Evolutionary conservation across 2,797 vertebrate genomes (phyloP).

Genomic region (Microctenopoma steveboyesi): DNA sequence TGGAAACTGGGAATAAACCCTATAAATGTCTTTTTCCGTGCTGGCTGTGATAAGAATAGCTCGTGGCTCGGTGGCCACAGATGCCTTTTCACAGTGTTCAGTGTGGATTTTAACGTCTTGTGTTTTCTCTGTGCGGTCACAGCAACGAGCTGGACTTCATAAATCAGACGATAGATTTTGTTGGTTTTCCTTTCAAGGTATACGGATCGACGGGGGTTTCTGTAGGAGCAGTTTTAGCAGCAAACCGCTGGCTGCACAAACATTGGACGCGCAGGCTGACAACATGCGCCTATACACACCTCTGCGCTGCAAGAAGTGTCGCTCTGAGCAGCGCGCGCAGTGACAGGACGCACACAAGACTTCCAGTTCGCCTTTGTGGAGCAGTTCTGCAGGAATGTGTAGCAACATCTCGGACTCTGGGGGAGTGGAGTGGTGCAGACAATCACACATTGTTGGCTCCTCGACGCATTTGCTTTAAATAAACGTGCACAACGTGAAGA

Average conservation of each 20-base stretch:
- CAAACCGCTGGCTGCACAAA: slow-evolving; percentile 83
- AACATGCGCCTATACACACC: slow-evolving; percentile 71
- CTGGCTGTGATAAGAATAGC: slow-evolving; percentile 82
- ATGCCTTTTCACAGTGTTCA: slow-evolving; percentile 79
- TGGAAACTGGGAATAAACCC: slow-evolving; percentile 67
- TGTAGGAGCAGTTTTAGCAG: slow-evolving; percentile 68
- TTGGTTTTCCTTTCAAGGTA: slow-evolving; percentile 83
- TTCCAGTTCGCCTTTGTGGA: too few species aligned
- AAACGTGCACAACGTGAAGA: neutral
- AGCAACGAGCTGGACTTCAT: slow-evolving; percentile 79
- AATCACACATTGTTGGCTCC: too few species aligned
- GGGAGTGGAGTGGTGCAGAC: too few species aligned
- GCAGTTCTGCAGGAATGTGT: too few species aligned
- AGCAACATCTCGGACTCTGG: too few species aligned
- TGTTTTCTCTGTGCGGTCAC: slow-evolving; percentile 81
- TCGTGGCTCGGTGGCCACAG: slow-evolving; percentile 73
- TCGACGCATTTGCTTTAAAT: neutral
- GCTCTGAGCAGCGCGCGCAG: neutral
- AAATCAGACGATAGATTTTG: slow-evolving; percentile 83
- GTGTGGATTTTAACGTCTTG: slow-evolving; percentile 74
- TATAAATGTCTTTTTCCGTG: slow-evolving; percentile 67
- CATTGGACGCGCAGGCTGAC: slow-evolving; percentile 70
- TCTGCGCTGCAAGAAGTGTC: slow-evolving; percentile 40
- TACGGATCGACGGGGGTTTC: slow-evolving; percentile 74
- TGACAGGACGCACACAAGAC: neutral